Percentiles rank a stretch among this genome's conserved stretches.
Conservation (phyloP, 2,888 invertebrate genomes). For the Phengaris arion region DNA sequence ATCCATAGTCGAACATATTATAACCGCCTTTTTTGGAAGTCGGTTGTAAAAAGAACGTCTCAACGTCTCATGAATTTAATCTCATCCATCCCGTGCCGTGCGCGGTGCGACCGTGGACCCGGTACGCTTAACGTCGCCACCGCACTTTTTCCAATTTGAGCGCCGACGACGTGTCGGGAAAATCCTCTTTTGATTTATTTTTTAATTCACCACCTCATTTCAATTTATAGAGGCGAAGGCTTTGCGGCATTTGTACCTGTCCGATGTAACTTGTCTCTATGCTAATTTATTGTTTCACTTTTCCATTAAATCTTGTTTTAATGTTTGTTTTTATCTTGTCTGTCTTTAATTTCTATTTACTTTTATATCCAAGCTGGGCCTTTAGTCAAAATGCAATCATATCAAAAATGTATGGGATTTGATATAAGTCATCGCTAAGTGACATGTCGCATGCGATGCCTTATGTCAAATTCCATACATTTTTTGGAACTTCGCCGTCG, state of each 20-base stretch:
- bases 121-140: slow-evolving; percentile 35
- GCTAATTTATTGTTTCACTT: slow-evolving; percentile 41
- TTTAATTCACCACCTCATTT: slow-evolving; percentile 76
- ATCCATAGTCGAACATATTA: too few relatives aligned
- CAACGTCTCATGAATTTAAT: too few relatives aligned
- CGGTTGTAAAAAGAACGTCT: too few relatives aligned
- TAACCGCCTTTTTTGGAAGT: too few relatives aligned
- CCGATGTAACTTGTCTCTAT: slow-evolving; percentile 56
- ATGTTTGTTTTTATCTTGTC: slow-evolving; percentile 51
- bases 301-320: slow-evolving; percentile 34
- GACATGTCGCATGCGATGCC: too few relatives aligned
- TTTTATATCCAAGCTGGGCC: slow-evolving; percentile 32
- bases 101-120: not conserved
- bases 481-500: too few relatives aligned
- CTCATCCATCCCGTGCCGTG: too few relatives aligned
- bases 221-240: slow-evolving; percentile 64
- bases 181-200: slow-evolving; percentile 79
- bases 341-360: slow-evolving; percentile 37
- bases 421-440: too few relatives aligned
- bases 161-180: slow-evolving; percentile 67
- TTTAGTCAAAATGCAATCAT: too few relatives aligned
- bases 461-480: too few relatives aligned
- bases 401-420: too few relatives aligned
- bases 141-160: slow-evolving; percentile 71
- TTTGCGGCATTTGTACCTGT: slow-evolving; percentile 71